These are phyloP conservation scores for Ypsolopha sequella DNA, from an alignment of 2,888 invertebrate genomes.

Conservation along the genomic window DNA sequence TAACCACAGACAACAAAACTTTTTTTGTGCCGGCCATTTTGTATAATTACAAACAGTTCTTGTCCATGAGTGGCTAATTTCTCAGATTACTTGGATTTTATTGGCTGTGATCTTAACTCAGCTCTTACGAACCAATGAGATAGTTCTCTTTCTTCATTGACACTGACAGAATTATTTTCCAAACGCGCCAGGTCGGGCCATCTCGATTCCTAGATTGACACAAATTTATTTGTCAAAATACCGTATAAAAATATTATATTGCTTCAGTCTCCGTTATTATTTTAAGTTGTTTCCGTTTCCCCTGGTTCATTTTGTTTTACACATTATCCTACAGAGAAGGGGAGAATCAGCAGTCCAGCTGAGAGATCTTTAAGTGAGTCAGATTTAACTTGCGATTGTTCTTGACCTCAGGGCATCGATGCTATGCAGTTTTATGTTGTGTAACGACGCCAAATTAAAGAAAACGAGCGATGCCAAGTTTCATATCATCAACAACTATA, in stretches of 20 bases:
- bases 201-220: constrained; percentile 31
- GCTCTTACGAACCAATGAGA: background rate
- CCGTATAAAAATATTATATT: constrained; percentile 52
- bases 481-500: constrained; percentile 14
- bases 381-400: constrained; percentile 28
- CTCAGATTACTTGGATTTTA: constrained; percentile 21
- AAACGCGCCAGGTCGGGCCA: constrained; percentile 14
- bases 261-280: constrained; percentile 44
- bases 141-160: constrained; percentile 2
- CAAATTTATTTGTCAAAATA: constrained; percentile 63
- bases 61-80: constrained; percentile 22
- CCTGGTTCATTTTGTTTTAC: constrained; percentile 25
- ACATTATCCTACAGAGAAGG: constrained; percentile 8
- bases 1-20: background rate
- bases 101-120: constrained; percentile 3
- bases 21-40: constrained; percentile 15
- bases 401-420: constrained; percentile 58
- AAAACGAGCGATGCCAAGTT: constrained; percentile 50
- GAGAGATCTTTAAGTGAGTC: constrained; percentile 24
- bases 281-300: constrained; percentile 43
- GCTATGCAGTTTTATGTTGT: constrained; percentile 52
- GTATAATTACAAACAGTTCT: constrained; percentile 19
- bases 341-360: constrained; percentile 8
- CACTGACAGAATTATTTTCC: background rate
- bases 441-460: constrained; percentile 59